Evolutionary conservation across 2,797 vertebrate species (phyloP).

Genomic region (Natrix natrix): DNA sequence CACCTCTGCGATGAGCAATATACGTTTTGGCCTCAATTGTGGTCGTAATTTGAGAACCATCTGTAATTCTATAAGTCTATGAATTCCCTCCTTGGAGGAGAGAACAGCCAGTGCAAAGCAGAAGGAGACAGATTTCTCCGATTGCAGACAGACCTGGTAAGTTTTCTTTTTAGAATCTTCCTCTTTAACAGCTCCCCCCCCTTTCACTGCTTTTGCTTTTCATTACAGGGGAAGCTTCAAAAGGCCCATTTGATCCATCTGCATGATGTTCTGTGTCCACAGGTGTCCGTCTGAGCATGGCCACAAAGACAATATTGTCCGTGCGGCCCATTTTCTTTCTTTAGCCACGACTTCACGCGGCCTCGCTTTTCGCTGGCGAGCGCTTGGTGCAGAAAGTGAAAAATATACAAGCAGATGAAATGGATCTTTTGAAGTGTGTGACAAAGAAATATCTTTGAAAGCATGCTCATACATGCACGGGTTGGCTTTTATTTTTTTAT

Average conservation of each 20-base stretch:
- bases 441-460: slow-evolving; percentile 52
- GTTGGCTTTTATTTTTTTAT: background rate
- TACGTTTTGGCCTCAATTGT: background rate
- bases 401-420: slow-evolving; percentile 65
- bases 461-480: background rate
- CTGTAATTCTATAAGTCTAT: background rate
- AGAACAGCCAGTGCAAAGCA: background rate
- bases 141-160: slow-evolving; percentile 50
- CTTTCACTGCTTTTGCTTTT: slow-evolving; percentile 9
- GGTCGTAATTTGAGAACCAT: background rate
- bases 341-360: slow-evolving; percentile 47
- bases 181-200: slow-evolving; percentile 37
- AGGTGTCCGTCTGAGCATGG: slow-evolving; percentile 55
- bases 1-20: background rate
- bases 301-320: slow-evolving; percentile 43
- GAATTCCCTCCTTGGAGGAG: background rate
- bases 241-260: slow-evolving; percentile 60
- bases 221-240: slow-evolving; percentile 44
- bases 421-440: slow-evolving; percentile 59
- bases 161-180: slow-evolving; percentile 49
- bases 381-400: slow-evolving; percentile 50
- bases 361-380: slow-evolving; percentile 37
- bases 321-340: slow-evolving; percentile 55
- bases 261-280: slow-evolving; percentile 50
- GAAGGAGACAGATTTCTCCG: slow-evolving; percentile 35